Conservation (phyloP, 1,140 invertebrate species). For the Lordiphosa clarofinis region DNA sequence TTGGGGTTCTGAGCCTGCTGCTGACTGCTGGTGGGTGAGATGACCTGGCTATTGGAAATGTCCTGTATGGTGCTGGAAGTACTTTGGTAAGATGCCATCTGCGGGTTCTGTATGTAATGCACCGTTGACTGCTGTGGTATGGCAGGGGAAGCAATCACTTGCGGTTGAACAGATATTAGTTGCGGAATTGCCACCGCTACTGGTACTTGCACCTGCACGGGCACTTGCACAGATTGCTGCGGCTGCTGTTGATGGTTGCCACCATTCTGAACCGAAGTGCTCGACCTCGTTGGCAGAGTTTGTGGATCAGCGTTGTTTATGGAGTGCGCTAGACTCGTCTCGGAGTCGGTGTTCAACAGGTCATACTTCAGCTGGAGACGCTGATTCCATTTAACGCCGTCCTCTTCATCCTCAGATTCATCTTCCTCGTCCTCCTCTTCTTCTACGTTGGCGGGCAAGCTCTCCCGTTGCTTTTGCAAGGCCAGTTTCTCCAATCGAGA, state of each 20-base stretch:
- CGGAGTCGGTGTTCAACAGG: constrained; percentile 61
- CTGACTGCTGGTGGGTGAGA: constrained; percentile 56
- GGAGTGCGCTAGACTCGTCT: constrained; percentile 54
- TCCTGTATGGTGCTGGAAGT: constrained; percentile 45
- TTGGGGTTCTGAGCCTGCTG: constrained; percentile 32
- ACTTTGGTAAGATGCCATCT: constrained; percentile 64
- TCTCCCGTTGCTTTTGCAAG: constrained; percentile 83
- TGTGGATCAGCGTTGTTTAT: constrained; percentile 62
- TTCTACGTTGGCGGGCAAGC: constrained; percentile 80
- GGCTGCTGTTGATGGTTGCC: constrained; percentile 27
- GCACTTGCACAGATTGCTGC: constrained; percentile 25
- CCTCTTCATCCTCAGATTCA: constrained; percentile 72
- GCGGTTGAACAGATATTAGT: constrained; percentile 51
- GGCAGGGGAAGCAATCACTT: constrained; percentile 52
- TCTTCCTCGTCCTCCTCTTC: constrained; percentile 76
- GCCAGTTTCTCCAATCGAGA: constrained; percentile 80
- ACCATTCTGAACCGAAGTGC: constrained; percentile 55
- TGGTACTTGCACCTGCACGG: constrained; percentile 16
- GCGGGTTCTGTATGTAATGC: constrained; percentile 66
- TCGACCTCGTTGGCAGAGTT: constrained; percentile 38
- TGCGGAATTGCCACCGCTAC: constrained; percentile 28
- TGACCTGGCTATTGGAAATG: constrained; percentile 53
- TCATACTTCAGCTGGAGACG: constrained; percentile 56
- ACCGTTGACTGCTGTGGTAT: constrained; percentile 58
- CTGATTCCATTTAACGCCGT: constrained; percentile 64